These are phyloP conservation scores for Auanema sp. DNA, from an alignment of 2,888 invertebrate genomes.

Conservation along the genomic window DNA sequence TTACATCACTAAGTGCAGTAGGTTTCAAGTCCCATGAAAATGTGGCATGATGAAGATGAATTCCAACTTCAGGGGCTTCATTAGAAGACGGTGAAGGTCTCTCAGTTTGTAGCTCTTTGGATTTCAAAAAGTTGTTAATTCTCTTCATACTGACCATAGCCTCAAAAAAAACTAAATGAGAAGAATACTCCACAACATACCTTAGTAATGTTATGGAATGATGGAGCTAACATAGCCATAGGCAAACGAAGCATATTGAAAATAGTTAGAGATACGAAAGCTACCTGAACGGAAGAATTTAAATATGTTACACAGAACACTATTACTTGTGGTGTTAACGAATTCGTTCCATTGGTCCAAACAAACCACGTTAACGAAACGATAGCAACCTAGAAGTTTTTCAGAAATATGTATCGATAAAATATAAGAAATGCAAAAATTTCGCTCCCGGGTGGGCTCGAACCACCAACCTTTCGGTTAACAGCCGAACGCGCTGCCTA, in stretches of 20 bases:
- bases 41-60: slow-evolving; percentile 21
- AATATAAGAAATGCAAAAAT: slow-evolving; percentile 14
- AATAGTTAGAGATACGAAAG: slow-evolving; percentile 32
- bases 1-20: slow-evolving; percentile 25
- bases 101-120: slow-evolving; percentile 8
- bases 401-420: background rate
- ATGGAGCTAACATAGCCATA: slow-evolving; percentile 27
- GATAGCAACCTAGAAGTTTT: slow-evolving; percentile 9
- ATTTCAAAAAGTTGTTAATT: slow-evolving; percentile 12
- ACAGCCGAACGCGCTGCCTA: slow-evolving; percentile 62
- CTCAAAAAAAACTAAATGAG: background rate
- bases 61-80: slow-evolving; percentile 3
- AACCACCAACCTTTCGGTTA: slow-evolving; percentile 63
- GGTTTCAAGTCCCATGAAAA: slow-evolving; percentile 34
- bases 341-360: slow-evolving; percentile 8
- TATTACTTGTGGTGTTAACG: slow-evolving; percentile 18
- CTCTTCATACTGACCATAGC: slow-evolving; percentile 13
- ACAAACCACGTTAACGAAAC: slow-evolving; percentile 20
- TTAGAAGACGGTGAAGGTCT: background rate
- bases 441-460: slow-evolving; percentile 56
- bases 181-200: no score
- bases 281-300: slow-evolving; percentile 21
- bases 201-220: slow-evolving; percentile 29
- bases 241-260: slow-evolving; percentile 41
- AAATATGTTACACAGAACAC: background rate